These are phyloP conservation scores for Mionectes olivaceus DNA, from an alignment of 2,797 vertebrate genomes.

Conservation along the genomic window DNA sequence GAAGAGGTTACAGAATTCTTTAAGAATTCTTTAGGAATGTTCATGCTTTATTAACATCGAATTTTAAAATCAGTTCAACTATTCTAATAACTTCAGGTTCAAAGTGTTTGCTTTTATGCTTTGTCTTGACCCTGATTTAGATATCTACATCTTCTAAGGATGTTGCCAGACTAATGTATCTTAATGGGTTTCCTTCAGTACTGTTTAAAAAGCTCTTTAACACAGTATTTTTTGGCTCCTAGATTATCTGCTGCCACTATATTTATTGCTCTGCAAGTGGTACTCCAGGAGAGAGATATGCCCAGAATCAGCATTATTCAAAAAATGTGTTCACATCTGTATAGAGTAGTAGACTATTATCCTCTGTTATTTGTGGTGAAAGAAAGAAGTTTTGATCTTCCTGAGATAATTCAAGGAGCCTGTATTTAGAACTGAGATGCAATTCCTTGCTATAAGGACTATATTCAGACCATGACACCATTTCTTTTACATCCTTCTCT, in stretches of 20 bases:
- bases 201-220: not conserved
- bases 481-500: constrained; percentile 41
- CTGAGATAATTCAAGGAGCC: not conserved
- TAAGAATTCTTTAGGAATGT: not conserved
- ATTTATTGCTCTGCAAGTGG: not conserved
- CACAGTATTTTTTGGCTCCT: not conserved
- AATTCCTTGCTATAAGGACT: constrained; percentile 29
- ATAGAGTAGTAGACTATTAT: not conserved
- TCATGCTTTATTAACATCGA: not conserved
- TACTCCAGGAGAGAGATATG: not conserved
- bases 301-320: not conserved
- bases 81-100: not conserved
- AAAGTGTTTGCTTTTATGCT: not conserved
- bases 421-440: constrained; percentile 14
- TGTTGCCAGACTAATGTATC: not conserved
- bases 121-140: not conserved
- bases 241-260: not conserved
- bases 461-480: constrained; percentile 8
- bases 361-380: not conserved
- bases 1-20: not conserved
- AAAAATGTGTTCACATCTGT: not conserved
- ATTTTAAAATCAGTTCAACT: not conserved
- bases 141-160: not conserved
- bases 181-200: not conserved
- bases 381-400: not conserved